Evolutionary conservation across 2,888 invertebrate species (phyloP).

Genomic region (Anaspis maculata): DNA sequence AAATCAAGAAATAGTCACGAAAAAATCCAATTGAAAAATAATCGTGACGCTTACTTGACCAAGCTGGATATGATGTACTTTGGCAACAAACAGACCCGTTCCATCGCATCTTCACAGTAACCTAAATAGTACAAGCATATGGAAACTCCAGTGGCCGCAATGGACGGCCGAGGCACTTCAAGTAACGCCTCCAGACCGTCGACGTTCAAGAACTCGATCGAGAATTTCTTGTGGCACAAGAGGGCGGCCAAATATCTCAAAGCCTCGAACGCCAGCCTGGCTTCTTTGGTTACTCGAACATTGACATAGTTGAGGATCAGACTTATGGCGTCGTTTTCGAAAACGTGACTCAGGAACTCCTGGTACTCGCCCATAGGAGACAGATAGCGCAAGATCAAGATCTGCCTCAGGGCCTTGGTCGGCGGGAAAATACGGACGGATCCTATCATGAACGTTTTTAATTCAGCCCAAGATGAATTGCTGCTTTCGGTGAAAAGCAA

Average conservation of each 20-base stretch:
- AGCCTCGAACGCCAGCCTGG: constrained; percentile 91
- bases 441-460: constrained; percentile 83
- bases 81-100: constrained; percentile 82
- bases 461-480: constrained; percentile 87
- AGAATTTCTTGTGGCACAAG: constrained; percentile 96
- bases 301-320: constrained; percentile 87
- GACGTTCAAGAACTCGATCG: constrained; percentile 86
- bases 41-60: constrained; percentile 56
- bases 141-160: constrained; percentile 93
- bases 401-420: constrained; percentile 80
- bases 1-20: constrained; percentile 10
- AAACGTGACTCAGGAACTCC: constrained; percentile 88
- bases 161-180: constrained; percentile 85
- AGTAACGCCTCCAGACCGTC: constrained; percentile 78
- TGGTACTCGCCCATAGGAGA: constrained; percentile 97
- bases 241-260: constrained; percentile 90
- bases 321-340: constrained; percentile 86
- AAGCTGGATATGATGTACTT: constrained; percentile 67
- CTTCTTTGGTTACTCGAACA: constrained; percentile 79
- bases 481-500: constrained; percentile 49
- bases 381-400: constrained; percentile 88
- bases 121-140: constrained; percentile 94
- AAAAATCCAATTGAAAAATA: constrained; percentile 2
- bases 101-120: constrained; percentile 97
- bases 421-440: constrained; percentile 86